Percentiles rank a stretch among this genome's conserved stretches.
Evolutionary conservation across 2,113 vertebrate genomes (phyloP).

Genomic region (Vireo altiloquus): DNA sequence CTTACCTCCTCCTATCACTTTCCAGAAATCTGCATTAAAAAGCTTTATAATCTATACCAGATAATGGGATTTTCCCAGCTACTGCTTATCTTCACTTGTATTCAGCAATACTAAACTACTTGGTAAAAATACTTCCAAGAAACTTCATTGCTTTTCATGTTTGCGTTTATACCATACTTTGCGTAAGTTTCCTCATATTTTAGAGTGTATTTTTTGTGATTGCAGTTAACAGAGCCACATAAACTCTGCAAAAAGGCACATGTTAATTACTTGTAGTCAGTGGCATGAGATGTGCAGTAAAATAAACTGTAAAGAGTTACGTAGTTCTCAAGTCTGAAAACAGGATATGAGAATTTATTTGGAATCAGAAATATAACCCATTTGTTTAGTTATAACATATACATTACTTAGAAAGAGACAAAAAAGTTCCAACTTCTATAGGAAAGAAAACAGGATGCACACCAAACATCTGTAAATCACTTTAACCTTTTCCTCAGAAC

Average conservation of each 20-base stretch:
- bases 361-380: background rate
- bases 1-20: background rate
- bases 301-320: background rate
- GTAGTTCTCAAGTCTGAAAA: background rate
- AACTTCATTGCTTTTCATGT: background rate
- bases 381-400: background rate
- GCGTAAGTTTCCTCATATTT: background rate
- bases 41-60: background rate
- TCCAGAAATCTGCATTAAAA: background rate
- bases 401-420: background rate
- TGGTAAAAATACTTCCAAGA: background rate
- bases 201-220: background rate
- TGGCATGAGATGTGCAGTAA: background rate
- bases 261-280: background rate
- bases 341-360: background rate
- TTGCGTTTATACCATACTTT: background rate
- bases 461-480: background rate
- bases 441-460: background rate
- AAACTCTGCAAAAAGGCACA: background rate
- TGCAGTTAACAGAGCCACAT: background rate
- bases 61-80: background rate
- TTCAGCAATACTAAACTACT: background rate
- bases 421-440: background rate
- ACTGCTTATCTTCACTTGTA: background rate
- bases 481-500: background rate